Percentiles rank a stretch among this genome's conserved stretches.
Evolutionary conservation across 1,140 invertebrate species (phyloP).

Genomic region (Riptortus pedestris): DNA sequence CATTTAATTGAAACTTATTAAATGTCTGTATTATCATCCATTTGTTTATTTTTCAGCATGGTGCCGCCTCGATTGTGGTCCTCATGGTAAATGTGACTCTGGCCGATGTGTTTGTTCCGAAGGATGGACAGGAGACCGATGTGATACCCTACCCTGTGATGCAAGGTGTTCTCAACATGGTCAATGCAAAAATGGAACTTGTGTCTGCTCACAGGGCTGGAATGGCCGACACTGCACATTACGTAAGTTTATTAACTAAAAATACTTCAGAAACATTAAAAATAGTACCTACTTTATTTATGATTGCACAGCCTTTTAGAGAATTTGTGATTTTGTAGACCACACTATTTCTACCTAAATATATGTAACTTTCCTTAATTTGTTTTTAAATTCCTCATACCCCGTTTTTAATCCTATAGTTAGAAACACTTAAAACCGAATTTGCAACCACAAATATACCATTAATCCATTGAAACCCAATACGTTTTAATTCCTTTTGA

Average conservation of each 20-base stretch:
- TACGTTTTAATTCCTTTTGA: no score
- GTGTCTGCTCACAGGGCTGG: slow-evolving; percentile 92
- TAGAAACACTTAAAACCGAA: no score
- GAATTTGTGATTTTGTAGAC: no score
- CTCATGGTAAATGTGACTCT: slow-evolving; percentile 78
- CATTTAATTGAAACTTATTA: not conserved
- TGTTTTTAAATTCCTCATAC: no score
- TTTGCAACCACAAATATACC: no score
- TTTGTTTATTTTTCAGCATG: slow-evolving; percentile 61
- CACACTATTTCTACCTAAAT: no score
- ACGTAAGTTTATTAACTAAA: slow-evolving; percentile 56
- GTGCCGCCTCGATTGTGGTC: slow-evolving; percentile 83
- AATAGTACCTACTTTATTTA: no score
- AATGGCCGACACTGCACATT: slow-evolving; percentile 92
- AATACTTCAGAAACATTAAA: slow-evolving; percentile 5
- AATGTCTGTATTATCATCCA: not conserved
- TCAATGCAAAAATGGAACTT: slow-evolving; percentile 93
- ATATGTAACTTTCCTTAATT: no score
- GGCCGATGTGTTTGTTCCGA: slow-evolving; percentile 77
- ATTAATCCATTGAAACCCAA: no score
- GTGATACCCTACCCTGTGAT: slow-evolving; percentile 81
- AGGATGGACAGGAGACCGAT: slow-evolving; percentile 84
- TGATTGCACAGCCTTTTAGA: no score
- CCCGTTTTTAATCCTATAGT: no score
- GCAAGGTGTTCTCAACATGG: slow-evolving; percentile 87